A percentile compares a stretch with the other conserved stretches of the same genome.
Evolutionary conservation across 2,888 invertebrate species (phyloP).

Genomic region (Drosophila stalkeri): DNA sequence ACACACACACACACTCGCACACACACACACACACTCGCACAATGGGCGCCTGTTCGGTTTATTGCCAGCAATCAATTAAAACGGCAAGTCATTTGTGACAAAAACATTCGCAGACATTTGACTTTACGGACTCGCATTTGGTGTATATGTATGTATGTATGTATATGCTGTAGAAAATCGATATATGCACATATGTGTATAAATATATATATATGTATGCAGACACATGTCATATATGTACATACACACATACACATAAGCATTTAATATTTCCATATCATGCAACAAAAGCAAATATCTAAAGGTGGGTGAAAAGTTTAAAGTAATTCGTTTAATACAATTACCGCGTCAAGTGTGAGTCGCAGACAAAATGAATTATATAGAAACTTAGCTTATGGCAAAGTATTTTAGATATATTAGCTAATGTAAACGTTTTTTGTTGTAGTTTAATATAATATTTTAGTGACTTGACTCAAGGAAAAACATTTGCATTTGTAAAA

Average conservation of each 20-base stretch:
- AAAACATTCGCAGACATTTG: conserved; percentile 80
- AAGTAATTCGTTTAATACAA: conserved; percentile 35
- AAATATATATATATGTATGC: neutral
- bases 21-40: conserved; percentile 21
- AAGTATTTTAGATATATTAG: neutral
- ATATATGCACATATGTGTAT: conserved; percentile 8
- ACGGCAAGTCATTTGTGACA: conserved; percentile 81
- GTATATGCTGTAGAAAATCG: conserved; percentile 21
- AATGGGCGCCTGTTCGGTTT: conserved; percentile 75
- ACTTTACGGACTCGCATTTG: conserved; percentile 52
- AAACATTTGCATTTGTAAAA: neutral
- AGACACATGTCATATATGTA: neutral
- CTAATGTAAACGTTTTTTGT: neutral
- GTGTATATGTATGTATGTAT: neutral
- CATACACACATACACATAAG: conserved; percentile 14
- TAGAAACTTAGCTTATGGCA: neutral
- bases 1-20: conserved; percentile 21
- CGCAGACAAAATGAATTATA: conserved; percentile 10
- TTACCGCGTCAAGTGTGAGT: conserved; percentile 26
- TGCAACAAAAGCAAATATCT: conserved; percentile 8
- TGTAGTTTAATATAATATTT: neutral
- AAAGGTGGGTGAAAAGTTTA: conserved; percentile 21
- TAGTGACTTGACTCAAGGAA: too few relatives aligned
- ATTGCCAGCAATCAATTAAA: conserved; percentile 80
- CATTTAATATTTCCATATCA: conserved; percentile 78